Base-by-base conservation (phyloP, 2,797 vertebrate genomes). In the Moxostoma hubbsi region DNA sequence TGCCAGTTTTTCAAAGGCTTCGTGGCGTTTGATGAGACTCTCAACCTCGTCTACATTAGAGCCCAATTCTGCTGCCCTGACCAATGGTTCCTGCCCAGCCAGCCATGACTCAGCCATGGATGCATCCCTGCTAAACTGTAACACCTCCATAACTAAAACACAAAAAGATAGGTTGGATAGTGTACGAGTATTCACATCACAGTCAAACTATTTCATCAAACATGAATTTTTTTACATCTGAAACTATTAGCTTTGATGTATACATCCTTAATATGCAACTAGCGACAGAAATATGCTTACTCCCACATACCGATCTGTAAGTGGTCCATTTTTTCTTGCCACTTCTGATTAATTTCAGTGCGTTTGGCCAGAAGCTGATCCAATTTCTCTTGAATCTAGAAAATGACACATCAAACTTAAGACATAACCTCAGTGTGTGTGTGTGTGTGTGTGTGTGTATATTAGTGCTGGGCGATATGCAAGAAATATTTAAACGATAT, bases 251-350 rank as follows among this genome's bases (percentile, higher is more conserved):
- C 24, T 75, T 61, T 13, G 7, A 73, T 62, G 8, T 11, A 13
- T 65, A 54, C 46, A 49, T 18, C 12, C 24, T 9, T 46, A 67
- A 54, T 16, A 6, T 6, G 16, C 6, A 50, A 61, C 36, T 36
- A 36, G 0, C 2, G 63, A 15, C 0, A 6, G 71, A 61, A 54
- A 55, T 24, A 80, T 67, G 72, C 46, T 24, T 62, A 66, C 69
- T 57, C 73, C 59, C 9, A 65, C 7, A 63, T 9, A 61, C 96
- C 95, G 0, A 98, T 96, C 89, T 98, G 96, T 64, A 98, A 90
- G 92, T 97, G 95, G 79, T 96, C 94, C 95, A 97, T 96, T 92
- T 97, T 98, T 83, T 97, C 96, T 84, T 95, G 93, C 97, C 97
- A 98, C 81, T 96, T 97, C 79, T 95, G 92, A 54, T 95, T 96